Percentiles rank a stretch among this genome's conserved stretches.
Conservation (phyloP, 1,140 invertebrate species). For the Coptotermes formosanus region DNA sequence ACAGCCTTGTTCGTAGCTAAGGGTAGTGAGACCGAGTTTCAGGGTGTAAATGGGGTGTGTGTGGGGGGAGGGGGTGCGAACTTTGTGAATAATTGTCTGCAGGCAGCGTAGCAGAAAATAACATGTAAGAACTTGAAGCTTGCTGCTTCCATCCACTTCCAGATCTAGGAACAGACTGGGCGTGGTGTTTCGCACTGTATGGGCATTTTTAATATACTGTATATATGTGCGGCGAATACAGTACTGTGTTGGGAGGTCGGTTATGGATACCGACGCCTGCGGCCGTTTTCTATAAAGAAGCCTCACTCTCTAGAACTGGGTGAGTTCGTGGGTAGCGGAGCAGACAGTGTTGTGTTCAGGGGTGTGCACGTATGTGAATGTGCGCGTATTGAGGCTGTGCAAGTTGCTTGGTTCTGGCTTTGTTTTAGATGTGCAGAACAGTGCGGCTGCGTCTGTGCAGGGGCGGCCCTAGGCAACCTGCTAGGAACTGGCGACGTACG, state of each 20-base stretch:
- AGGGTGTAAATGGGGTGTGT: neutral
- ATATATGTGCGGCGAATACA: neutral
- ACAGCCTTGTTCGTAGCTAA: neutral
- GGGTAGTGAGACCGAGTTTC: neutral
- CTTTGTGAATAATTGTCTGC: conserved; percentile 18
- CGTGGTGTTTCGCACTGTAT: neutral
- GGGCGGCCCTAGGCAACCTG: too few species aligned
- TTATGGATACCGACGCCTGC: too few species aligned
- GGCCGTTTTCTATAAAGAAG: too few species aligned
- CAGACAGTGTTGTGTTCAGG: too few species aligned
- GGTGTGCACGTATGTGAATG: too few species aligned
- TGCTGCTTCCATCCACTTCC: too few species aligned
- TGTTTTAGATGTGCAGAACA: too few species aligned
- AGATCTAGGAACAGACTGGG: neutral
- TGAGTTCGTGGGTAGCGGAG: neutral
- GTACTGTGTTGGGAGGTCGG: neutral
- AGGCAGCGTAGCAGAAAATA: conserved; percentile 24
- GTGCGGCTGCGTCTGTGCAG: too few species aligned
- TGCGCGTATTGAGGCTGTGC: too few species aligned
- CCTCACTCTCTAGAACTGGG: neutral
- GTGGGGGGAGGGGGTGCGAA: neutral
- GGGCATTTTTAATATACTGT: neutral
- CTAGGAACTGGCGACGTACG: too few species aligned
- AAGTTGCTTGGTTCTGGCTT: too few species aligned
- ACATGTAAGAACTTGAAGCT: neutral